phyloP scores from a whole-genome alignment of 2,888 invertebrate genomes.

The Drosophila pseudotakahashii region DNA sequence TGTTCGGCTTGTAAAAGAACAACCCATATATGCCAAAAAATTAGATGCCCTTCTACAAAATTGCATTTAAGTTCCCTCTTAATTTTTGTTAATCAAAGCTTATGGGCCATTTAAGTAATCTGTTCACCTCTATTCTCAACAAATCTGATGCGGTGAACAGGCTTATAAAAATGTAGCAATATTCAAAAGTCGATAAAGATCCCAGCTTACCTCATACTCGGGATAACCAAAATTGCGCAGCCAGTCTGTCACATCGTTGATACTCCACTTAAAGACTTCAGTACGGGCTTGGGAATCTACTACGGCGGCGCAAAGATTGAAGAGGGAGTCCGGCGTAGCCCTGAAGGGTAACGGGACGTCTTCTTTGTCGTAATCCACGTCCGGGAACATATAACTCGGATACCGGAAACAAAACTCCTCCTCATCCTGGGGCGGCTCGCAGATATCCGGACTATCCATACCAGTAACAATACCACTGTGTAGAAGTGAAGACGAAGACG shows the following conservation, averaged over 20 bases:
- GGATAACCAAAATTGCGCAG: constrained; percentile 85
- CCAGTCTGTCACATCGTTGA: constrained; percentile 85
- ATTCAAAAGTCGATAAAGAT: neutral
- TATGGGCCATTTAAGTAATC: no score
- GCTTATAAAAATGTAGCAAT: no score
- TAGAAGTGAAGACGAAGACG: constrained; percentile 36
- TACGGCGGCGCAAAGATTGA: constrained; percentile 79
- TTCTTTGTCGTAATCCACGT: constrained; percentile 61
- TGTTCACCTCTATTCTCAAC: no score
- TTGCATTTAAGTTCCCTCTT: no score
- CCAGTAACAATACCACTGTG: constrained; percentile 48
- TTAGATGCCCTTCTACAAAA: no score
- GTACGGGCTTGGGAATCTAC: constrained; percentile 84
- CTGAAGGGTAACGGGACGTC: constrained; percentile 70
- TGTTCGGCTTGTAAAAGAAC: no score
- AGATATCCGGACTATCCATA: constrained; percentile 59
- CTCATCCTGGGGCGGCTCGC: constrained; percentile 42
- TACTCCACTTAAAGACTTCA: constrained; percentile 85
- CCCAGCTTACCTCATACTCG: constrained; percentile 82
- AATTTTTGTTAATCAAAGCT: no score
- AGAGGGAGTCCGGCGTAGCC: constrained; percentile 84
- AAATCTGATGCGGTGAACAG: no score
- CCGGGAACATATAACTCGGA: constrained; percentile 69
- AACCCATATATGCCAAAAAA: no score
- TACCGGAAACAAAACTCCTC: constrained; percentile 67